Base-by-base conservation (phyloP, 2,113 vertebrate genomes). In the Salvator merianae region DNA sequence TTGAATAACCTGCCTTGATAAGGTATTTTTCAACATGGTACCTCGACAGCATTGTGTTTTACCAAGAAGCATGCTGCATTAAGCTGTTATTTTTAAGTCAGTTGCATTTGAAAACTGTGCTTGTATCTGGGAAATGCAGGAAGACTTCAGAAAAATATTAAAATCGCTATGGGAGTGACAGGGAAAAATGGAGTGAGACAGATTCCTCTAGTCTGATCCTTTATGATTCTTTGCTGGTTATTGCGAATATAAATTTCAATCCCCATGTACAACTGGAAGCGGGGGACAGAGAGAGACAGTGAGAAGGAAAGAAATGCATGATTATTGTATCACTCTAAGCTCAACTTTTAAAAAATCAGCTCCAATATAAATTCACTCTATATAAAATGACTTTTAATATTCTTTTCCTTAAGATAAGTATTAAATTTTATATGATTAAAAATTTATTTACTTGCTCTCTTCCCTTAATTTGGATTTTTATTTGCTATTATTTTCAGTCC, bases 91-190 rank as follows among this genome's bases (percentile, higher is more conserved):
- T 95, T 95, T 89, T 92, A 90, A 92, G 88, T 89, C 87, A 92
- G 90, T 93, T 93, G 87, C 91, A 93, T 95, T 95, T 95, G 94
- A 96, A 96, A 97, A 96, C 95, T 95, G 94, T 94, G 91, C 94
- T 96, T 93, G 96, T 94, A 95, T 94, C 91, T 90, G 93, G 38
- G 93, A 95, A 96, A 96, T 95, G 95, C 95, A 91, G 89, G 92
- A 94, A 96, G 94, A 96, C 93, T 89, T 82, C 90, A 90, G 93
- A 91, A 95, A 95, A 95, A 96, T 96, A 97, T 97, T 96, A 97
- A 96, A 97, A 96, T 96, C 94, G 86, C 95, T 94, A 81, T 94
- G 90, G 94, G 94, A 97, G 94, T 97, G 97, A 97, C 97, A 96
- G 95, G 89, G 92, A 94, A 95, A 96, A 96, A 96, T 96, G 93